phyloP scores from a whole-genome alignment of 1,140 invertebrate genomes.

The Nixonia krombeini region DNA sequence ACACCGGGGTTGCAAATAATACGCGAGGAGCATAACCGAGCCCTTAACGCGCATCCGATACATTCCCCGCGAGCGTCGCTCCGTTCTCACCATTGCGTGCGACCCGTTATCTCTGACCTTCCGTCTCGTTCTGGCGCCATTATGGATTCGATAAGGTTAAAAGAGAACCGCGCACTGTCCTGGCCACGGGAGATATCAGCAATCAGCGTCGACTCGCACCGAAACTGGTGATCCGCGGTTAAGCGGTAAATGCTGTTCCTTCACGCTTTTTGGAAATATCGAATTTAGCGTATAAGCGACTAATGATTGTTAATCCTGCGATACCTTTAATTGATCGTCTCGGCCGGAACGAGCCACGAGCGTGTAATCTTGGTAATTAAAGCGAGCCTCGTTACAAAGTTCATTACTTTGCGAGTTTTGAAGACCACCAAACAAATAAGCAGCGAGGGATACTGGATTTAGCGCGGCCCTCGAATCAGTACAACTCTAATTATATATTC shows the following conservation, averaged over 20 bases:
- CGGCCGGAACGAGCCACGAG: no score
- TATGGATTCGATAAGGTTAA: constrained; percentile 46
- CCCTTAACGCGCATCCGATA: constrained; percentile 61
- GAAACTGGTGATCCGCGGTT: no score
- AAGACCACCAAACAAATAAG: neutral
- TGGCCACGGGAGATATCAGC: neutral
- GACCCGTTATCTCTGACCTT: constrained; percentile 52
- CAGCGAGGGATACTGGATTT: neutral
- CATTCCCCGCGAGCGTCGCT: constrained; percentile 55
- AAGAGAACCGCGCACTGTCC: constrained; percentile 15
- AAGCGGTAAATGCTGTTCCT: no score
- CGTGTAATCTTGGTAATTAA: no score
- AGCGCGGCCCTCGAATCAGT: neutral
- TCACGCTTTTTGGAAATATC: no score
- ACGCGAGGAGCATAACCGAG: constrained; percentile 47
- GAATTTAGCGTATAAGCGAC: no score
- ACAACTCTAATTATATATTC: constrained; percentile 5
- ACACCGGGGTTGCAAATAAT: constrained; percentile 67
- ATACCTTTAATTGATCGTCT: no score
- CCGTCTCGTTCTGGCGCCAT: constrained; percentile 64
- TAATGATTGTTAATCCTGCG: no score
- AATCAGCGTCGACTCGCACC: no score
- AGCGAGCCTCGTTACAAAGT: neutral
- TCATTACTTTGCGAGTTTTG: neutral
- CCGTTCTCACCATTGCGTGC: constrained; percentile 28